Evolutionary conservation across 2,113 vertebrate genomes (phyloP).

Genomic region (Triplophysa rosa): DNA sequence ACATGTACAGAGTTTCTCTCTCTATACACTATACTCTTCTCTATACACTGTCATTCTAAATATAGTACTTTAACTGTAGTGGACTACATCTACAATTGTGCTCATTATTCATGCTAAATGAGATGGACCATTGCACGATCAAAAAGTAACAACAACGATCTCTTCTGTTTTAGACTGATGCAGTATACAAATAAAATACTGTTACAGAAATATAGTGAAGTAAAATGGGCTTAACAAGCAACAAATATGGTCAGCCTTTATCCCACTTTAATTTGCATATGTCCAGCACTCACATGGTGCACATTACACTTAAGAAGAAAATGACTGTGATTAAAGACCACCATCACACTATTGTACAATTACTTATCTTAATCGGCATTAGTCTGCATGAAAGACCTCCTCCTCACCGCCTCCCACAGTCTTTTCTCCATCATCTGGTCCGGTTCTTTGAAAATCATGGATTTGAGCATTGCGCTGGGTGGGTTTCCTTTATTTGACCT

Average conservation of each 20-base stretch:
- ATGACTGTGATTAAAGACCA: constrained; percentile 58
- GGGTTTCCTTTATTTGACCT: constrained; percentile 32
- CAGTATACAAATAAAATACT: constrained; percentile 61
- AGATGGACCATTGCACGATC: constrained; percentile 57
- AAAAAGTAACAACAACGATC: constrained; percentile 59
- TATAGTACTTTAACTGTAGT: constrained; percentile 41
- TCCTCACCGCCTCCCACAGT: background rate
- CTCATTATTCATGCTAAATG: constrained; percentile 54
- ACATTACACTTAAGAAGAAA: constrained; percentile 68
- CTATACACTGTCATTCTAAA: constrained; percentile 40
- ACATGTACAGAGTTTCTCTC: constrained; percentile 25
- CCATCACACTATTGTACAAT: constrained; percentile 37
- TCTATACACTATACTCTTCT: constrained; percentile 12
- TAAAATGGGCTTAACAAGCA: constrained; percentile 66
- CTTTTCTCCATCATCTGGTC: constrained; percentile 3
- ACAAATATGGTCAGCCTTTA: constrained; percentile 59
- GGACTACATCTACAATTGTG: constrained; percentile 40
- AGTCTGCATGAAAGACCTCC: constrained; percentile 13
- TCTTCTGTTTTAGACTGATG: constrained; percentile 60
- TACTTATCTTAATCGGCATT: constrained; percentile 41
- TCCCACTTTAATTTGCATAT: constrained; percentile 45
- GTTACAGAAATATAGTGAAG: constrained; percentile 61
- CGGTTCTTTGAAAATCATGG: background rate
- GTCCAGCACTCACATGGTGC: constrained; percentile 63
- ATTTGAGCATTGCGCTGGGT: constrained; percentile 12